Base-by-base conservation (phyloP, 2,113 vertebrate species). In the Irena cyanogastra region DNA sequence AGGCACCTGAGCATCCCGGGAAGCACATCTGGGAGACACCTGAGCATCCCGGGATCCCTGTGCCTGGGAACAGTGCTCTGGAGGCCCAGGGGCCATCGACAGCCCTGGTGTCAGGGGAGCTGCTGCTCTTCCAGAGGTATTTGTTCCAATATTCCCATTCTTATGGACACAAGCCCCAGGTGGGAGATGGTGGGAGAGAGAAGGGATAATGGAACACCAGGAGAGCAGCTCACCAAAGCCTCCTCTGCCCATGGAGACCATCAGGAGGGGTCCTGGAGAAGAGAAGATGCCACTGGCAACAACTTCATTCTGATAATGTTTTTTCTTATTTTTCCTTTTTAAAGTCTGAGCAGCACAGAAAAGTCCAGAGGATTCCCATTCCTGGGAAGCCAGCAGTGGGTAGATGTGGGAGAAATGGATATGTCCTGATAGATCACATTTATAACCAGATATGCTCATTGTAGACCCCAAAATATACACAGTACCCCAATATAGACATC, bases 381-480 rank as follows among this genome's bases (percentile, higher is more conserved):
- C 9, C 15, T 3, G 63, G 24, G 77, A 72, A 41, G 26, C 35
- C 80, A 42, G 44, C 57, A 19, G 31, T 4, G 26, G 74, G 11
- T 1, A 21, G 9, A 44, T 2, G 26, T 3, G 21, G 64, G 56
- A 28, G 44, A 45, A 50, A 28, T 5, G 23, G 56, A 16, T 35
- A 20, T 12, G 28, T 14, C 27, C 17, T 4, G 57, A 79, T 3
- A 92, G 37, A 61, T 31, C 77, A 90, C 79, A 45, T 77, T 64
- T 52, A 83, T 23, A 86, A 53, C 49, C 85, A 64, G 82, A 70
- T 70, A 77, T 7, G 57, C 77, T 83, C 90, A 18, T 78, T 12
- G 59, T 7, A 83, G 35, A 90, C 50, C 45, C 90, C 4, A 45
- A 80, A 93, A 93, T 89, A 92, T 94, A 92, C 94, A 95, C 9